Base-by-base conservation (phyloP, 2,888 invertebrate species). In the Heliothis peltigera region DNA sequence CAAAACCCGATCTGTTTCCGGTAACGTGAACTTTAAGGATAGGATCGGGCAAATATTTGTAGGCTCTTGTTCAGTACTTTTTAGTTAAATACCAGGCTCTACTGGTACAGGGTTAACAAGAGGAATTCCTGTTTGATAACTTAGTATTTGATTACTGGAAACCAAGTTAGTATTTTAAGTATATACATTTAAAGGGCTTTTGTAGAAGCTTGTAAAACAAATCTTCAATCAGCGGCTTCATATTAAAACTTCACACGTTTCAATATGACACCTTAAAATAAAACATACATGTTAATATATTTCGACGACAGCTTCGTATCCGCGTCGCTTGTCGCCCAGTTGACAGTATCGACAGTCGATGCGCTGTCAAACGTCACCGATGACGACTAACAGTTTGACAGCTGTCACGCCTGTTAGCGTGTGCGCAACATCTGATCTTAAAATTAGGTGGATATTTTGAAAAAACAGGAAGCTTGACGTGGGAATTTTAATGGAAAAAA, bases 291-390 rank as follows among this genome's bases (percentile, higher is more conserved):
- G 62, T 64, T 59, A 62, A 70, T 35, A 66, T 72, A 39, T 58
- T 42, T 58, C 42, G 77, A 53, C 61, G 82, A 82, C 74, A 79
- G 71, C 64, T n/a, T n/a, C 71, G 63, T 61, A 72, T 81, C 81
- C 81, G 66, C 66, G 35, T 22, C 32, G 25, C 61, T 21, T 64
- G 49, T 69, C 54, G 39, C 53, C 22, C 57, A 55, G 25, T 42
- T 59, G 75, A 70, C 78, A 56, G 49, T 43, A 48, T 47, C 59
- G 64, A 65, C 68, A 60, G 49, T 6, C 61, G 61, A 58, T 44
- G 70, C 51, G 25, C 68, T 76, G 77, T 70, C 79, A 65, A 75
- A 73, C 51, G 42, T 46, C 25, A 22, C 52, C 2, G 59, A 15
- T 57, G 59, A 69, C 65, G 28, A 63, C 48, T 53, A 65, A 75